Evolutionary conservation across 2,113 vertebrate species (phyloP), one percentile per base, ranked within the genome.

Genomic region (Typhlomys cinereus): DNA sequence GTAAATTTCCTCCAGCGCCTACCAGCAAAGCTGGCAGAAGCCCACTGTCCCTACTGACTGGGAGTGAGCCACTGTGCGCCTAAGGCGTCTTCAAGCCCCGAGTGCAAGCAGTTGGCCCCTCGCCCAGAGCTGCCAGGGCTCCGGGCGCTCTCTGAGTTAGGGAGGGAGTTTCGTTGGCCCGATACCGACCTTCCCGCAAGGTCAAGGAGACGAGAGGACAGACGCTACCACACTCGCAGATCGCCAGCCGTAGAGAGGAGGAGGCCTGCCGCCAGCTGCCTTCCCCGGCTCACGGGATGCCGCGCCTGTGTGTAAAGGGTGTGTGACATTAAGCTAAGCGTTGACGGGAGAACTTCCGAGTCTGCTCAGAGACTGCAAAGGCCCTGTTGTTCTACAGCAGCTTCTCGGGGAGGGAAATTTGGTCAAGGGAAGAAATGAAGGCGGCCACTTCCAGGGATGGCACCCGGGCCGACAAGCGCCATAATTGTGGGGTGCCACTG

Each of bases 1-100:
- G 61, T 31, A 25, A 87, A 61, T 85, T 34, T 74, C 81, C 95
- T 97, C 94, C 88, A 93, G 96, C 91, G 96, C 7, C 23, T 50
- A 25, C 27, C 29, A 67, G 21, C 23, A 36, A 46, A 50, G 46
- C 62, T 67, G 62, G 34, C 44, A 39, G 34, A 67, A 27, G 9
- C n/a, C 62, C 44, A 36, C 29, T 50, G 23, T 17, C 31, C 80
- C 50, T 39, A 31, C 46, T 39, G 46, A 67, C 3, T n/a, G 46
- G 50, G 54, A 36, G 36, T 41, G 20, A 67, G 23, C 25, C 80
- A 29, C 15, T 23, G 20, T 59, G 15, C 57, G 15, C 57, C 23
- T 59, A 17, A 21, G 57, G 15, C 23, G 44, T 67, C 13, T 48
- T 95, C 91, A 92, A 94, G 73, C 94, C 94, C 95, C 94, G 94